Evolutionary conservation across 2,888 invertebrate genomes (phyloP).

Genomic region (Dorcus parallelipipedus): DNA sequence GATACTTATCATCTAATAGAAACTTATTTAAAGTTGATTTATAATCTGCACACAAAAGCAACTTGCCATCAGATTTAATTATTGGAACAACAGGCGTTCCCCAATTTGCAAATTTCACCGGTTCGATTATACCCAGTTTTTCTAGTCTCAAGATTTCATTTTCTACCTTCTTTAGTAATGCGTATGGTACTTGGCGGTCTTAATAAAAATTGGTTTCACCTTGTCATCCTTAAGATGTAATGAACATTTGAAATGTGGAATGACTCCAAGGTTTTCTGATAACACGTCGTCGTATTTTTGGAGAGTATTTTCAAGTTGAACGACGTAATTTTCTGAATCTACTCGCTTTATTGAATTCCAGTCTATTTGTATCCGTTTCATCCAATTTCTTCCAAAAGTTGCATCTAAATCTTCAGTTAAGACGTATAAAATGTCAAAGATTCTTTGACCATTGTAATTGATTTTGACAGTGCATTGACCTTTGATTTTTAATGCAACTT

Average conservation of each 20-base stretch:
- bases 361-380: no score
- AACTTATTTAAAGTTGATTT: constrained; percentile 31
- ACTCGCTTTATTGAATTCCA: not conserved
- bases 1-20: constrained; percentile 24
- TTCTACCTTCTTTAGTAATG: no score
- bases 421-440: no score
- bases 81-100: not conserved
- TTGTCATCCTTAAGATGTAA: not conserved
- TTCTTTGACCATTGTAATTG: no score
- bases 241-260: not conserved
- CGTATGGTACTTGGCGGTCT: no score
- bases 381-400: constrained; percentile 2
- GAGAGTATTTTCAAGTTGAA: not conserved
- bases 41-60: constrained; percentile 3
- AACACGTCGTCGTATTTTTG: constrained; percentile 1
- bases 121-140: not conserved
- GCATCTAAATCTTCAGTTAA: no score
- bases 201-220: no score
- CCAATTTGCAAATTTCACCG: constrained; percentile 5
- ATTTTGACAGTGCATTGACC: no score
- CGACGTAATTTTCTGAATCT: not conserved
- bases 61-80: no score
- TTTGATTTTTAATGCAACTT: no score
- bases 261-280: not conserved
- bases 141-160: no score